Base-by-base conservation (phyloP, 2,888 invertebrate species). In the Cepaea hortensis region DNA sequence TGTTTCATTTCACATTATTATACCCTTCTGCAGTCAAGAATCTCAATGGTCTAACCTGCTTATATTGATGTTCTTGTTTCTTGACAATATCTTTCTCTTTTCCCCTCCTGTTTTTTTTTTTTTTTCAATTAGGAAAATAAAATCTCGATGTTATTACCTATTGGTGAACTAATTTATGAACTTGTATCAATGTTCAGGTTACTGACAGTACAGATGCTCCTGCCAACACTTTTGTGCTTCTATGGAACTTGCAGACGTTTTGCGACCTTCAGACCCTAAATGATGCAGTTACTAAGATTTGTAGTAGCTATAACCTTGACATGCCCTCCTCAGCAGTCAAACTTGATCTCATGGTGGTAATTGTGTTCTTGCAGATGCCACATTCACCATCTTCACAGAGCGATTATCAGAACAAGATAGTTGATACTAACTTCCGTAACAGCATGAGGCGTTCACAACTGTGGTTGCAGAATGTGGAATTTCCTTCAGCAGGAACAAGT, bases 161-260 rank as follows among this genome's bases (percentile, higher is more conserved):
- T 1, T 35, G 35, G 35, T 35, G 35, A 35, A 35, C 35, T 55
- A 55, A 55, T 55, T 55, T 55, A 55, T 55, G 55, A 55, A 6
- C 11, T 55, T 55, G 0, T 6, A 9, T 11, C 6, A 55, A 55
- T 55, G 55, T 2, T 55, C 55, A 84, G 84, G 46, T 84, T 50
- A 50, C 68, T 1, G 46, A 48, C 11, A 68, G 23, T n/a, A 20
- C 13, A 55, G 84, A 84, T 68, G 68, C 11, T 50, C 84, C 77
- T 46, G 84, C 84, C 18, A 84, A 84, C 50, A 84, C 84, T 50
- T 76, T 84, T 48, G 35, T 84, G 35, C 68, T 84, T 23, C 18
- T 84, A 50, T 48, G 61, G 62, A 65, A 65, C 20, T 48, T 13
- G 9, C 65, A 18, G 50, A 72, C 23, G 11, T 18, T 18, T 23